phyloP scores from a whole-genome alignment of 2,797 vertebrate species.

The Limnodromus scolopaceus region DNA sequence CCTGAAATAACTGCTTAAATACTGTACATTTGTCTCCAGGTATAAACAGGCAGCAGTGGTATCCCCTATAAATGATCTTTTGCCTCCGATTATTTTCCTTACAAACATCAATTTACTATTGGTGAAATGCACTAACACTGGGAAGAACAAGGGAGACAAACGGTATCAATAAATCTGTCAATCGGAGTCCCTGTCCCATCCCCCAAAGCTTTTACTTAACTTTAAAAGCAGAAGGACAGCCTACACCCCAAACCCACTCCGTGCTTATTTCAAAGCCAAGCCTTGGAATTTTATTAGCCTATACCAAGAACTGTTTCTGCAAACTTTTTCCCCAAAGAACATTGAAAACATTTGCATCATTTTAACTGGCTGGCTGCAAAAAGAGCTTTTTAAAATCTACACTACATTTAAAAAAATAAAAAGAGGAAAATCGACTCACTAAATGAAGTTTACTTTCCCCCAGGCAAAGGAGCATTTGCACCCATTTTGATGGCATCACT shows the following conservation, averaged over 20 bases:
- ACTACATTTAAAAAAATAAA: not conserved
- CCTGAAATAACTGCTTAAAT: not conserved
- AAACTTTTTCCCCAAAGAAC: constrained; percentile 28
- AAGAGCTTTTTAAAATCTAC: not conserved
- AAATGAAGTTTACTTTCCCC: not conserved
- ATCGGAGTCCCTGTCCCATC: not conserved
- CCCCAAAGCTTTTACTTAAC: not conserved
- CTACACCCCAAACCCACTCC: not conserved
- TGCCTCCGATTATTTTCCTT: not conserved
- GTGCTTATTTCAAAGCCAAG: not conserved
- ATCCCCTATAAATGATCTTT: not conserved
- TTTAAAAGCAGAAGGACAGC: not conserved
- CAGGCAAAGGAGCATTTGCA: not conserved
- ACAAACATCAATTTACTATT: not conserved
- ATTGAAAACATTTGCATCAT: constrained; percentile 25
- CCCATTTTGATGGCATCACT: not conserved
- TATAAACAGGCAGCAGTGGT: not conserved
- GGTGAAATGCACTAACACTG: not conserved
- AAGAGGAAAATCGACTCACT: not conserved
- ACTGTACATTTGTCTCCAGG: not conserved
- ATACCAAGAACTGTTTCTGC: constrained; percentile 9
- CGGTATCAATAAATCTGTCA: not conserved
- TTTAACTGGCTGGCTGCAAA: not conserved
- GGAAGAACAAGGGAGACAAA: not conserved
- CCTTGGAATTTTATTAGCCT: not conserved